Base-by-base conservation (phyloP, 2,113 vertebrate species). In the Pogona vitticeps region DNA sequence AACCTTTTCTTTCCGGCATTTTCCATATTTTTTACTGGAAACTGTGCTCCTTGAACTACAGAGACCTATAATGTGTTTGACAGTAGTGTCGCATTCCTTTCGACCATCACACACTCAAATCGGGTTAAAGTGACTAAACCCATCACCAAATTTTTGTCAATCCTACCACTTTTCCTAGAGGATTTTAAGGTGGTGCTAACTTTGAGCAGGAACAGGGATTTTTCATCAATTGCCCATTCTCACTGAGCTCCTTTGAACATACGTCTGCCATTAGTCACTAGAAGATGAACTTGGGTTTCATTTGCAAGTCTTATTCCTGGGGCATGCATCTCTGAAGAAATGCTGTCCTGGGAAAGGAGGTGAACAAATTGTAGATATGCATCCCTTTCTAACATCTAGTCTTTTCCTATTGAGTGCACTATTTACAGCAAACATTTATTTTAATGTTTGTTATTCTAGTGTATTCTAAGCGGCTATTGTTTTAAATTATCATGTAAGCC, bases 1-100 rank as follows among this genome's bases (percentile, higher is more conserved):
- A 75, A 1, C 0, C 2, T 10, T 40, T 87, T 63, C 20, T 71
- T 3, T 1, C 1, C 0, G 14, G 5, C 14, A 72, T 90, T 70
- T 75, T 61, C 1, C 13, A 13, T 70, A 23, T 31, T 61, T 73
- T 33, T 72, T 1, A 0, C 21, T 88, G 52, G 33, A 76, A 46
- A 15, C 8, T 38, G 0, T 0, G 0, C n/a, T 46, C 26, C 38
- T 65, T 67, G 21, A 18, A 23, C 6, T 14, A 80, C 26, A 20
- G 31, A 6, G 18, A n/a, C 20, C 21, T 76, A 76, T 52, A 36
- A 15, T n/a, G 26, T 52, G 14, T 42, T 33, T 40, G 31, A 76
- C 26, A 18, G n/a, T 63, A 28, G 23, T 23, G 21, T 36, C 12
- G 10, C 31, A 67, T 20, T 38, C 61, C 17, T 23, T 85, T 31